Evolutionary conservation across 2,113 vertebrate genomes (phyloP).

Genomic region (Rhynchomys soricoides): DNA sequence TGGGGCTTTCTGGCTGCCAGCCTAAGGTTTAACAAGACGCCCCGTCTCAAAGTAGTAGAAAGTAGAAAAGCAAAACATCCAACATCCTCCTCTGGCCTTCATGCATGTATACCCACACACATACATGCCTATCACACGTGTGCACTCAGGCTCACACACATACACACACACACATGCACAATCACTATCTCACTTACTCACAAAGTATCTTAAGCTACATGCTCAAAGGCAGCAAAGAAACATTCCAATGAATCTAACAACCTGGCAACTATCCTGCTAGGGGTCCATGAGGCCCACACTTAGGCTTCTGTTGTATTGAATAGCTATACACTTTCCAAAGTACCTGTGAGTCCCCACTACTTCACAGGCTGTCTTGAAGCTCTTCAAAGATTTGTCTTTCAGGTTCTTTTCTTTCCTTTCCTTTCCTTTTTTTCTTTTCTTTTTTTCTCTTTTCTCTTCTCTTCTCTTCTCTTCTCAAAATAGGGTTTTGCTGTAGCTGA

Average conservation of each 20-base stretch:
- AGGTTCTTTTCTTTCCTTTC: neutral
- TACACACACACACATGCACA: neutral
- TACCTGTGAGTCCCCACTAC: neutral
- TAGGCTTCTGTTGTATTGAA: neutral
- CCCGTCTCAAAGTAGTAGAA: neutral
- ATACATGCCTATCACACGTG: neutral
- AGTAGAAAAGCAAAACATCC: neutral
- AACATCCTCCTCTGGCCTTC: neutral
- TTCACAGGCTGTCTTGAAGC: neutral
- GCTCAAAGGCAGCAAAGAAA: neutral
- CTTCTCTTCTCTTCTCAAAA: neutral
- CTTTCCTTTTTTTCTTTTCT: no score
- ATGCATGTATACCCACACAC: neutral
- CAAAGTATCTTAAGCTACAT: neutral
- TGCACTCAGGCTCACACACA: neutral
- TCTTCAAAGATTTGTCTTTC: constrained; percentile 18
- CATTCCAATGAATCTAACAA: neutral
- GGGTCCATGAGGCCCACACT: neutral
- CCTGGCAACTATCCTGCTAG: no score
- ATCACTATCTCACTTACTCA: neutral
- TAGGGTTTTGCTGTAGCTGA: neutral
- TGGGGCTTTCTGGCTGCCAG: neutral
- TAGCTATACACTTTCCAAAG: neutral
- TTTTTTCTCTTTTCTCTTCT: no score
- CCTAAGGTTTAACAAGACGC: neutral